Evolutionary conservation across 2,113 vertebrate species (phyloP).

Genomic region (Pelusios castaneus): DNA sequence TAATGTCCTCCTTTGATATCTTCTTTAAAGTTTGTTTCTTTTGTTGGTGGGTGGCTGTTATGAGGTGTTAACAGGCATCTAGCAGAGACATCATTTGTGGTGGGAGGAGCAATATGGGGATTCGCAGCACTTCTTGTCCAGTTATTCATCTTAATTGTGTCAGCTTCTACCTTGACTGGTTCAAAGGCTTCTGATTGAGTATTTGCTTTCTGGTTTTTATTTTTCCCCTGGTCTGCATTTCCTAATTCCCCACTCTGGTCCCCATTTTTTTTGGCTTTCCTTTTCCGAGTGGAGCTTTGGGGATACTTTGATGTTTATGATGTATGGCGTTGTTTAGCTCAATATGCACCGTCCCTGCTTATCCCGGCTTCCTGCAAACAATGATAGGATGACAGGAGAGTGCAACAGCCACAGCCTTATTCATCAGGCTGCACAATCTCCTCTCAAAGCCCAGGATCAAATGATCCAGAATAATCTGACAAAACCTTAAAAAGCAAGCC

Average conservation of each 20-base stretch:
- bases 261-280: neutral
- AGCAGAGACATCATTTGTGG: neutral
- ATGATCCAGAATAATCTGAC: neutral
- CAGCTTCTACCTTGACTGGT: neutral
- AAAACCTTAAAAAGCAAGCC: neutral
- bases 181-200: neutral
- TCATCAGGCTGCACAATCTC: too few relatives aligned
- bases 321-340: neutral
- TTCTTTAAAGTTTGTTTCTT: slow-evolving; percentile 15
- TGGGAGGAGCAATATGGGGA: neutral
- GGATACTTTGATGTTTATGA: neutral
- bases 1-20: slow-evolving; percentile 15
- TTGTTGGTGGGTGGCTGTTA: slow-evolving; percentile 29
- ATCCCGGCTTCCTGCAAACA: neutral
- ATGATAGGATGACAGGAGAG: neutral
- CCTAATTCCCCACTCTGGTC: neutral
- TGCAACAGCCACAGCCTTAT: neutral
- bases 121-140: neutral
- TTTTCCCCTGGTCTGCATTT: neutral
- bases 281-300: neutral
- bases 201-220: neutral
- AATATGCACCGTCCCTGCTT: neutral
- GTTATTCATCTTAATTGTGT: neutral
- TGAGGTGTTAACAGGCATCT: slow-evolving; percentile 7
- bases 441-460: neutral